Evolutionary conservation across 2,797 vertebrate species (phyloP), one percentile per base, ranked within the genome.

Genomic region (Ara ararauna): DNA sequence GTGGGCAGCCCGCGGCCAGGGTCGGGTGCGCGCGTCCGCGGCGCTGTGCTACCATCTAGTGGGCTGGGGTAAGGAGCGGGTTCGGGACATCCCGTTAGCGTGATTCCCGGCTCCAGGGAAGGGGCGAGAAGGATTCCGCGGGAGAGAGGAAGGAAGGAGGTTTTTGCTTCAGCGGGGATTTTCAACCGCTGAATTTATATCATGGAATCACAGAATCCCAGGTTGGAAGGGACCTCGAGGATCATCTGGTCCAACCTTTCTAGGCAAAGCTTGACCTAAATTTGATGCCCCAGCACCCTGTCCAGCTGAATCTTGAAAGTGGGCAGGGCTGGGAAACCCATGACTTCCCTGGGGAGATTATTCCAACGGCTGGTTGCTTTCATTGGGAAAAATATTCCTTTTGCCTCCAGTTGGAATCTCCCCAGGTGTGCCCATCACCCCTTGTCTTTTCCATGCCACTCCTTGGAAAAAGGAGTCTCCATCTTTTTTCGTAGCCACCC

Each of bases 31-130:
- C 84, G 51, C 27, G 6, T 72, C 53, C 1, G 67, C 78, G 27
- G 90, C 10, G 78, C 72, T 87, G 21, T 92, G 90, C 90, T 92
- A 74, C 90, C 90, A 87, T 48, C 90, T 92, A 87, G 89, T 15
- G 89, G 89, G 77, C 89, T 21, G 34, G 77, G 71, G 21, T 15
- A 48, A 40, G 70, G 56, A 58, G n/a, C 56, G n/a, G 56, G 56
- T 4, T 7, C 16, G 56, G 56, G 56, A 58, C 56, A 36, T 58
- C 56, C 30, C 15, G 6, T 9, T 5, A 29, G 19, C 11, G 18
- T 6, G 32, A 58, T 6, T 53, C 40, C 18, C n/a, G 14, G 56
- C n/a, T 17, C 14, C n/a, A 24, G n/a, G 22, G 56, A 36, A 19
- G 0, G 36, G 5, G 50, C 13, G 5, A 10, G 29, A 22, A 26